These are phyloP conservation scores for Archivesica marissinica DNA, from an alignment of 1,140 invertebrate genomes.

Conservation along the genomic window DNA sequence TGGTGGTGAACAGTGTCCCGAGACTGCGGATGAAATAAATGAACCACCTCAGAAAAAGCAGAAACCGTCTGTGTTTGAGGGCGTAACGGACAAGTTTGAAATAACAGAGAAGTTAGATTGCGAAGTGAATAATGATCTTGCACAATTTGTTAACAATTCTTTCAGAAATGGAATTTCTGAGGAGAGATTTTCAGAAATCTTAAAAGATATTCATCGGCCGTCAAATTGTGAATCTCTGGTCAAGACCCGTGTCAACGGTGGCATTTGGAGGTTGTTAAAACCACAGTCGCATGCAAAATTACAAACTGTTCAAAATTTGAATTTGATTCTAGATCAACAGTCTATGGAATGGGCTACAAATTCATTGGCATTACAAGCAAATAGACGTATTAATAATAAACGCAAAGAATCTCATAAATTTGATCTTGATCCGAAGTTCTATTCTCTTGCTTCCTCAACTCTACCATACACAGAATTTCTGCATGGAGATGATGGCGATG, in stretches of 20 bases:
- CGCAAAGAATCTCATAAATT: slow-evolving; percentile 18
- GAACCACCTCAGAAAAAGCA: background rate
- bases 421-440: slow-evolving; percentile 43
- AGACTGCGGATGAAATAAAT: too few relatives aligned
- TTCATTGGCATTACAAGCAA: slow-evolving; percentile 27
- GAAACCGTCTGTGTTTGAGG: slow-evolving; percentile 8
- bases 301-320: background rate
- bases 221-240: slow-evolving; percentile 28
- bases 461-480: slow-evolving; percentile 35
- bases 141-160: slow-evolving; percentile 27
- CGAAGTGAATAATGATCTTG: slow-evolving; percentile 32
- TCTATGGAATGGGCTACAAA: slow-evolving; percentile 20
- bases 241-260: slow-evolving; percentile 38
- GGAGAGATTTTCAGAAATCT: slow-evolving; percentile 15
- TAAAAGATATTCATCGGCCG: slow-evolving; percentile 28
- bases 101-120: slow-evolving; percentile 1
- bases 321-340: too few relatives aligned
- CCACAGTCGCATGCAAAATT: background rate
- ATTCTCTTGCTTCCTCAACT: slow-evolving; percentile 33
- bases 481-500: slow-evolving; percentile 38
- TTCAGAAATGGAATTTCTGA: slow-evolving; percentile 41
- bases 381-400: slow-evolving; percentile 23
- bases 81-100: background rate
- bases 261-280: slow-evolving; percentile 45
- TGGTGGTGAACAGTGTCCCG: too few relatives aligned